These are phyloP conservation scores for Rhombomys opimus DNA, from an alignment of 2,113 vertebrate species.

Conservation along the genomic window DNA sequence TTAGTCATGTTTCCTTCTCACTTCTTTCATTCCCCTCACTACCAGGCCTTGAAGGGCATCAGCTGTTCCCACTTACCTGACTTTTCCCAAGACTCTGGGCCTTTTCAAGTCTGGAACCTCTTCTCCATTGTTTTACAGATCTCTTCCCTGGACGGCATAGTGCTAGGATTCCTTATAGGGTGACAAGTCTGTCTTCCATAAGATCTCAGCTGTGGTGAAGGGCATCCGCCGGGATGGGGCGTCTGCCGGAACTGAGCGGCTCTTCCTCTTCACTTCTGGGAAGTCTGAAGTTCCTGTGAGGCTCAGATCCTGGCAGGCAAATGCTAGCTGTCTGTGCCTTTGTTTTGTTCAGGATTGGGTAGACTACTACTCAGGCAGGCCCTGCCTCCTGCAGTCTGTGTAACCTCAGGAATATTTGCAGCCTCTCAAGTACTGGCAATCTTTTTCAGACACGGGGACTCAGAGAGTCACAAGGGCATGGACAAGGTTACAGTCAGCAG, in stretches of 20 bases:
- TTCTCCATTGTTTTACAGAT: not conserved
- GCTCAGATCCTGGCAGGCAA: not conserved
- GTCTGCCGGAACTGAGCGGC: not conserved
- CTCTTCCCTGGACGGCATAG: not conserved
- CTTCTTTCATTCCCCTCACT: not conserved
- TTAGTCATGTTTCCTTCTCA: not conserved
- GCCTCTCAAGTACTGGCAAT: not conserved
- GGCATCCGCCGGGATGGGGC: not conserved
- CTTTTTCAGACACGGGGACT: conserved; percentile 33
- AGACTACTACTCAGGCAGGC: not conserved
- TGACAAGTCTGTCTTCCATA: not conserved
- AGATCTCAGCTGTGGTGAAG: not conserved
- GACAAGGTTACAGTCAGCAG: conserved; percentile 50
- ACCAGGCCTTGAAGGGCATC: not conserved
- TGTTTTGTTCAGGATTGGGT: not conserved
- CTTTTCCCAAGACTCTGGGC: not conserved
- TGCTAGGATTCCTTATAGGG: not conserved
- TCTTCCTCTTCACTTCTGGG: not conserved
- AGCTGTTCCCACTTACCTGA: not conserved
- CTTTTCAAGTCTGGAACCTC: not conserved
- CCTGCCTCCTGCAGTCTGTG: not conserved
- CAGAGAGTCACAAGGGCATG: conserved; percentile 34
- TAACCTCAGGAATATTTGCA: not conserved
- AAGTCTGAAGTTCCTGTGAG: not conserved
- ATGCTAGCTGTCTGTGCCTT: not conserved